A percentile compares a stretch with the other conserved stretches of the same genome.
These are phyloP conservation scores for Glyptemys insculpta DNA, from an alignment of 2,797 vertebrate species.

Conservation along the genomic window DNA sequence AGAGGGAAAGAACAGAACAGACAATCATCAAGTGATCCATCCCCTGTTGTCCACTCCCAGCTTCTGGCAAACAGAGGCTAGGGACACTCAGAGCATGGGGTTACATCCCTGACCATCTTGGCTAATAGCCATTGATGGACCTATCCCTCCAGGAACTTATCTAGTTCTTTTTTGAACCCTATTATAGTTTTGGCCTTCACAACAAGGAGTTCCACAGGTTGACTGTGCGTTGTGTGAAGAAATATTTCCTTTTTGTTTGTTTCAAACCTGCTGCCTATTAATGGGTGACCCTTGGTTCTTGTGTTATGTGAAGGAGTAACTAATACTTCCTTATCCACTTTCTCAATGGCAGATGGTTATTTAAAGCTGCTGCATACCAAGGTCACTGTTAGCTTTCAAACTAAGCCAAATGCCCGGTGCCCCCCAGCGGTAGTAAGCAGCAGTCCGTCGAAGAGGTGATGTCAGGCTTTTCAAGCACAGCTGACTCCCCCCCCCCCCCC, in stretches of 20 bases:
- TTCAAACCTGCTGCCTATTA: background rate
- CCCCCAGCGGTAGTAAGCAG: no score
- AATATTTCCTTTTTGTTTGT: no score
- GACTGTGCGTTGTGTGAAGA: no score
- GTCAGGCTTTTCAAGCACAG: background rate
- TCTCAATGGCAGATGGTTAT: no score
- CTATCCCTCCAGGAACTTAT: no score
- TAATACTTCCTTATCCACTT: background rate
- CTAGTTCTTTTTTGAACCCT: no score
- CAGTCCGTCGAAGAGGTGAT: background rate
- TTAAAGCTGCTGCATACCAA: background rate
- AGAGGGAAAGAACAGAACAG: background rate
- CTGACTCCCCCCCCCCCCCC: accelerated
- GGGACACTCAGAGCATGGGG: background rate
- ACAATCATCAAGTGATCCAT: no score
- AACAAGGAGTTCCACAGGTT: no score
- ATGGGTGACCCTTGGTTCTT: background rate
- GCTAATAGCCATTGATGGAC: no score
- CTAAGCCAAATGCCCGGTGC: background rate
- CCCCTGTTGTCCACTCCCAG: background rate
- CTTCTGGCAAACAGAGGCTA: background rate
- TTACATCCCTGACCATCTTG: background rate
- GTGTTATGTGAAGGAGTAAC: background rate
- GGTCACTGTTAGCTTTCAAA: background rate
- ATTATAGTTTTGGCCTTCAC: no score